Conservation (phyloP, 2,113 vertebrate genomes). For the Tragulus kanchil region DNA sequence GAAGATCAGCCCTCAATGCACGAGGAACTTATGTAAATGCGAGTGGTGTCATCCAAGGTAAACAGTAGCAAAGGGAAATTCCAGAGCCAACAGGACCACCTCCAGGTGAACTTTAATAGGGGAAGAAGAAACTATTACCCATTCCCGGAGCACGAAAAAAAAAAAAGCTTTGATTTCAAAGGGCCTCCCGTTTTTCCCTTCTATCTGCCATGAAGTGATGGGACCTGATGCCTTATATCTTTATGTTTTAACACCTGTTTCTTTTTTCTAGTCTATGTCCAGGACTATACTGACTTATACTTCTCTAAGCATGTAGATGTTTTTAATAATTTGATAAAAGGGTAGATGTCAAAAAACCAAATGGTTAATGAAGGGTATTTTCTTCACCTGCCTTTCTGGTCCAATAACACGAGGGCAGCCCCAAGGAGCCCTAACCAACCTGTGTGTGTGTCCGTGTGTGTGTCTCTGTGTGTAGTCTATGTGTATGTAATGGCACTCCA, state of each 20-base stretch:
- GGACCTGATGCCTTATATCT: not conserved
- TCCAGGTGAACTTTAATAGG: not conserved
- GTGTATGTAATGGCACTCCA: not conserved
- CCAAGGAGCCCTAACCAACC: not conserved
- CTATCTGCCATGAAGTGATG: not conserved
- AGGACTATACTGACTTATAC: not conserved
- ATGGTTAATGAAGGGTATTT: not conserved
- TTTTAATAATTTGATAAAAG: not conserved
- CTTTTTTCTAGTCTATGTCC: not conserved
- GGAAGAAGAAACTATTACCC: not conserved
- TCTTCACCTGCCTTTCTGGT: not conserved
- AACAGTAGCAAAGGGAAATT: not conserved
- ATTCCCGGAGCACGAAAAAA: not conserved
- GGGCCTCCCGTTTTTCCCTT: no score
- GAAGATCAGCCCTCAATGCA: constrained; percentile 62
- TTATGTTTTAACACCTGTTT: not conserved
- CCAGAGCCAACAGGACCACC: not conserved
- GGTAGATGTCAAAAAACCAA: not conserved
- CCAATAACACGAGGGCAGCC: not conserved
- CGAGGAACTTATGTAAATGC: constrained; percentile 39
- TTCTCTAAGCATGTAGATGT: not conserved
- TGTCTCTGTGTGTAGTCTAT: not conserved
- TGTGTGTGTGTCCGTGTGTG: not conserved
- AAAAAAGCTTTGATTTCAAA: no score
- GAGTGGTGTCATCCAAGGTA: not conserved